A percentile compares a stretch with the other conserved stretches of the same genome.
Conservation (phyloP, 2,113 vertebrate genomes). For the Bos taurus region ARS-UCD2.0 NC_037332.1:58758001-58758500, state of each 20-base stretch:
- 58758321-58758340: background rate
- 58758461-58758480: background rate
- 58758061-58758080: background rate
- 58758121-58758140: background rate
- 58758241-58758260: background rate
- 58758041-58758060: background rate
- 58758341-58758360: background rate
- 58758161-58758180: background rate
- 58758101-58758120: background rate
- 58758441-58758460: background rate
- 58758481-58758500: background rate
- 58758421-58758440: background rate
- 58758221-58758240: background rate
- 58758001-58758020: background rate
- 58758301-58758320: background rate
- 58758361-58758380: background rate
- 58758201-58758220: background rate
- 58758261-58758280: background rate
- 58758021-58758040: background rate
- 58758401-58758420: background rate
- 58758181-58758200: conserved; percentile 43
- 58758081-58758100: background rate
- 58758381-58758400: background rate
- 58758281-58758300: background rate
- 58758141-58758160: background rate